Conservation (phyloP, 2,113 vertebrate species). For the Mormoops blainvillei region DNA sequence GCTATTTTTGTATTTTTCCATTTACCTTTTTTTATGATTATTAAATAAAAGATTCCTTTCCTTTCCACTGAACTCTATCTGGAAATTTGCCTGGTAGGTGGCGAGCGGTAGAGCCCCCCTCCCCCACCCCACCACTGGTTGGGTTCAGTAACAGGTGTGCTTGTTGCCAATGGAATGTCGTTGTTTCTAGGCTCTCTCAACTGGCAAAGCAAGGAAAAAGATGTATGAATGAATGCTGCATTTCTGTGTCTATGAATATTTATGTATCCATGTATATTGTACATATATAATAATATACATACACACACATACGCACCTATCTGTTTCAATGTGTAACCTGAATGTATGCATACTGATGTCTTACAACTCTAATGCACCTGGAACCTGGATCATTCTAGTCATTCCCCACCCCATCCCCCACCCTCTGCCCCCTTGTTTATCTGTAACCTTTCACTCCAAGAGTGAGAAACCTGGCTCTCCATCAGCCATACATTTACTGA, state of each 20-base stretch:
- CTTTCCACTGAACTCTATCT: too few relatives aligned
- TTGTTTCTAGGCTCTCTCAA: not conserved
- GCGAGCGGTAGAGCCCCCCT: too few relatives aligned
- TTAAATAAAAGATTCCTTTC: too few relatives aligned
- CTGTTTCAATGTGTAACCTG: not conserved
- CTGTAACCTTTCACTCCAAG: not conserved
- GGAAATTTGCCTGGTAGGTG: too few relatives aligned
- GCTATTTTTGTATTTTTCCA: too few relatives aligned
- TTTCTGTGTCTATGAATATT: not conserved
- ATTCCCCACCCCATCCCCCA: too few relatives aligned
- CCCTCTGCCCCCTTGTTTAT: not conserved
- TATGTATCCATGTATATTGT: not conserved
- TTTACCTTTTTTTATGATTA: too few relatives aligned
- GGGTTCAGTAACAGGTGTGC: too few relatives aligned
- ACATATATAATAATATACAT: not conserved
- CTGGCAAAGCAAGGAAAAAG: not conserved
- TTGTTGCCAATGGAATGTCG: not conserved
- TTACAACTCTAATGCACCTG: not conserved
- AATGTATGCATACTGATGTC: not conserved
- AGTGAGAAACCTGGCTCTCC: not conserved
- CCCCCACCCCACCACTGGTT: too few relatives aligned
- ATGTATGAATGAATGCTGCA: not conserved
- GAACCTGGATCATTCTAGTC: not conserved
- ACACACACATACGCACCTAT: not conserved
- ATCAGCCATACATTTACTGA: not conserved